phyloP scores from a whole-genome alignment of 1,140 invertebrate genomes.

The Drosophila miranda region DNA sequence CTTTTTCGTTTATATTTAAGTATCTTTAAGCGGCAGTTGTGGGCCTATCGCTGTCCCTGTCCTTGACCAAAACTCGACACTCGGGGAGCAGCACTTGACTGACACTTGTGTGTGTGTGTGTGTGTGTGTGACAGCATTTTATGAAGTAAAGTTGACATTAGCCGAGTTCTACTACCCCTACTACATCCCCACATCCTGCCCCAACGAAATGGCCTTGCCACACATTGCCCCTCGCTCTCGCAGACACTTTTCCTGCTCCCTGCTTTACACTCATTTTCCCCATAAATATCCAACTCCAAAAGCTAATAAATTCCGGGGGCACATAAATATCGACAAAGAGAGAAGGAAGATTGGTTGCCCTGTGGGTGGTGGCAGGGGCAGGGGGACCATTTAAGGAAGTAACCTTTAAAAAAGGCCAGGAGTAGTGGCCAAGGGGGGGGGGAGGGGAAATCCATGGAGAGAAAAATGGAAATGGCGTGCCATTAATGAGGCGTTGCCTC shows the following conservation, averaged over 20 bases:
- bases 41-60: slow-evolving; percentile 1
- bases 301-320: slow-evolving; percentile 54
- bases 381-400: slow-evolving; percentile 26
- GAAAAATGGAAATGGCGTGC: slow-evolving; percentile 50
- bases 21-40: not conserved
- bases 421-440: not conserved
- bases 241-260: not conserved
- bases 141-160: slow-evolving; percentile 42
- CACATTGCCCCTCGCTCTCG: not conserved
- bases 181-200: not conserved
- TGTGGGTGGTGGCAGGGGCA: not conserved
- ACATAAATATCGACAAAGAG: slow-evolving; percentile 57
- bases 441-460: slow-evolving; percentile 7
- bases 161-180: slow-evolving; percentile 42
- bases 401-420: slow-evolving; percentile 21
- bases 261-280: not conserved
- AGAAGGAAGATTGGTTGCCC: no score
- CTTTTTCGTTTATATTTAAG: not conserved
- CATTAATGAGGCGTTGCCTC: slow-evolving; percentile 57
- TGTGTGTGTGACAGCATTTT: slow-evolving; percentile 28
- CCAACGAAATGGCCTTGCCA: not conserved
- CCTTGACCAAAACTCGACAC: slow-evolving; percentile 36
- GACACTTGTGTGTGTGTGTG: slow-evolving; percentile 19
- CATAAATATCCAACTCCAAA: slow-evolving; percentile 37
- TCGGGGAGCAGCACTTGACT: slow-evolving; percentile 31